phyloP scores from a whole-genome alignment of 2,888 invertebrate species.

The Frankliniella intonsa region DNA sequence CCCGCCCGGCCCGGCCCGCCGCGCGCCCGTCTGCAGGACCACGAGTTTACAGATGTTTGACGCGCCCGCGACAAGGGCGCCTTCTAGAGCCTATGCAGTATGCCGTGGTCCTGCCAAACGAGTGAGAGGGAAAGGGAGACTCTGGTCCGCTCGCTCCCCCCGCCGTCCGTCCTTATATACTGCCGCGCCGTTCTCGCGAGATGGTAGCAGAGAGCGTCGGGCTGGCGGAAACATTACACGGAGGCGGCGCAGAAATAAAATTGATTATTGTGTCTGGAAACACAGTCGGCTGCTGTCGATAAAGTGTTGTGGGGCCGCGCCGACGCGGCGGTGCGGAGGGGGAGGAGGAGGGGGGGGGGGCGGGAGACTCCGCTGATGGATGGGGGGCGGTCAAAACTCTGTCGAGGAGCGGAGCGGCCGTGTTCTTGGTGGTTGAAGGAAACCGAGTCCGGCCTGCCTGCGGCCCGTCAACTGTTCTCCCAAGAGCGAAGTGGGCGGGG shows the following conservation, averaged over 20 bases:
- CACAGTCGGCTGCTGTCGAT: background rate
- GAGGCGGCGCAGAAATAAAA: background rate
- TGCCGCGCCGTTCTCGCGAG: no score
- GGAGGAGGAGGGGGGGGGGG: no score
- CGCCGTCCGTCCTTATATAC: no score
- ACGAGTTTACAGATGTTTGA: conserved; percentile 11
- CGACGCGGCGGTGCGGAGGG: no score
- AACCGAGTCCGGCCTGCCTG: no score
- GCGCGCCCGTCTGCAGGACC: background rate
- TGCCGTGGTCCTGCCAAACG: background rate
- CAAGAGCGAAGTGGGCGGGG: background rate
- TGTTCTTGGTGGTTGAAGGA: no score
- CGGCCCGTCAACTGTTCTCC: background rate
- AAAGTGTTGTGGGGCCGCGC: background rate
- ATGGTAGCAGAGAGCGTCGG: no score
- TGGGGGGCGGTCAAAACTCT: no score
- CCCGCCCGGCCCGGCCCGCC: background rate
- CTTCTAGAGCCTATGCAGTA: background rate
- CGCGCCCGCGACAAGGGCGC: background rate
- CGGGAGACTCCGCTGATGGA: no score
- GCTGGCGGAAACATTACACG: background rate
- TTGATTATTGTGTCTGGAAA: background rate
- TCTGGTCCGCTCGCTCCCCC: no score
- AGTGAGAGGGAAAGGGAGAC: background rate
- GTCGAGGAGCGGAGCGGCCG: no score